Evolutionary conservation across 2,888 invertebrate genomes (phyloP).

Genomic region (Bruchidius siliquastri): DNA sequence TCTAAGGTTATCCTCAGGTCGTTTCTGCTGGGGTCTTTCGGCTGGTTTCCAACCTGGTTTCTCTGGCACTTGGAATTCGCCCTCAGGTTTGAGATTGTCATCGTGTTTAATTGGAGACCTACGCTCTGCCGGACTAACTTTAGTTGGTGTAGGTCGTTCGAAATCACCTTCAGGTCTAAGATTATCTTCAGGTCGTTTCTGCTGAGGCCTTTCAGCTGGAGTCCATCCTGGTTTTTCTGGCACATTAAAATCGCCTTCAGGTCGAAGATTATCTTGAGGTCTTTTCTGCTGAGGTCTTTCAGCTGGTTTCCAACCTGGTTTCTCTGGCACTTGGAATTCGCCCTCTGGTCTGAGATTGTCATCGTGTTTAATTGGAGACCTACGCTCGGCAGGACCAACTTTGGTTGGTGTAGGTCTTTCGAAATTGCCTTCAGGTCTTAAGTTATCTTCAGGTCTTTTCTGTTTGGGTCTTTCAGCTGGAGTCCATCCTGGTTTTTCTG

Average conservation of each 20-base stretch:
- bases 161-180: conserved; percentile 52
- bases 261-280: conserved; percentile 40
- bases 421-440: conserved; percentile 47
- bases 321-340: conserved; percentile 50
- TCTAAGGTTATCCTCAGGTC: conserved; percentile 54
- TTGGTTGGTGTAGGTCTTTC: conserved; percentile 32
- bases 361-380: conserved; percentile 44
- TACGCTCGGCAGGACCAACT: conserved; percentile 41
- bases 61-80: conserved; percentile 50
- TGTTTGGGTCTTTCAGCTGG: conserved; percentile 44
- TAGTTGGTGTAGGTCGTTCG: conserved; percentile 41
- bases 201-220: conserved; percentile 45
- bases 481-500: conserved; percentile 44
- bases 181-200: conserved; percentile 47
- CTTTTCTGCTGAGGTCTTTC: conserved; percentile 43
- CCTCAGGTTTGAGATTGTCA: conserved; percentile 55
- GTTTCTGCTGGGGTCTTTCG: conserved; percentile 46
- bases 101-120: conserved; percentile 42
- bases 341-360: conserved; percentile 56
- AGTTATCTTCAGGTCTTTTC: conserved; percentile 50
- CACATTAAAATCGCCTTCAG: conserved; percentile 52
- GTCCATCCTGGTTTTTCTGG: conserved; percentile 44
- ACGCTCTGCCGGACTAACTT: conserved; percentile 43
- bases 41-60: conserved; percentile 43
- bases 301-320: conserved; percentile 32